These are phyloP conservation scores for Riptortus pedestris DNA, from an alignment of 1,140 invertebrate species.

Conservation along the genomic window DNA sequence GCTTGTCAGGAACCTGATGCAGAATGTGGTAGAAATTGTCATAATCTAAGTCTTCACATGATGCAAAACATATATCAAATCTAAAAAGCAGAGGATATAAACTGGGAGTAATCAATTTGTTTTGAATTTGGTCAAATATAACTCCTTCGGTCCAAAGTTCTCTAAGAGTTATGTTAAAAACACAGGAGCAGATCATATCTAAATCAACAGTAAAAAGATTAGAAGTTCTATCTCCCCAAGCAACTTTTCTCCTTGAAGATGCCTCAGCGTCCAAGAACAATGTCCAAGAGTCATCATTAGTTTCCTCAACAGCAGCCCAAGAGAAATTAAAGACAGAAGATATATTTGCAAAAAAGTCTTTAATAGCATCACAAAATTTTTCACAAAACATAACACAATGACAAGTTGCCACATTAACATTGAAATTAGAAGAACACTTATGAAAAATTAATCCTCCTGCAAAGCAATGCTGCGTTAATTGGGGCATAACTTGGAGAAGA, in stretches of 20 bases:
- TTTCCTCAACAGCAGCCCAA: neutral
- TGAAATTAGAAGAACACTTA: neutral
- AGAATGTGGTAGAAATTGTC: conserved; percentile 35
- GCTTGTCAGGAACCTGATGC: conserved; percentile 36
- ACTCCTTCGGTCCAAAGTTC: neutral
- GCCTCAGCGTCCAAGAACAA: neutral
- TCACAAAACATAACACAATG: no score
- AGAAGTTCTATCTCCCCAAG: neutral
- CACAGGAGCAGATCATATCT: neutral
- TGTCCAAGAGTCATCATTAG: neutral
- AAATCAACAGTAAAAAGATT: neutral
- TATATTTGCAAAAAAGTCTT: neutral
- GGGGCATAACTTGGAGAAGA: neutral
- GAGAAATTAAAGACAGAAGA: neutral
- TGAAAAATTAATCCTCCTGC: neutral
- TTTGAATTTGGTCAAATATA: neutral
- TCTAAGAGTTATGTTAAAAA: neutral
- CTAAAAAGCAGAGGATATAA: conserved; percentile 33
- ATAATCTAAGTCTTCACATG: conserved; percentile 31
- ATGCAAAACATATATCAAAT: conserved; percentile 38
- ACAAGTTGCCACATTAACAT: no score
- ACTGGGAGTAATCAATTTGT: neutral
- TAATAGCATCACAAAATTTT: neutral
- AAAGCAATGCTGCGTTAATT: neutral
- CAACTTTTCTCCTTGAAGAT: neutral